A percentile compares a stretch with the other conserved stretches of the same genome.
These are phyloP conservation scores for Chironomus striatipennis DNA, from an alignment of 1,140 invertebrate species.

Conservation along the genomic window DNA sequence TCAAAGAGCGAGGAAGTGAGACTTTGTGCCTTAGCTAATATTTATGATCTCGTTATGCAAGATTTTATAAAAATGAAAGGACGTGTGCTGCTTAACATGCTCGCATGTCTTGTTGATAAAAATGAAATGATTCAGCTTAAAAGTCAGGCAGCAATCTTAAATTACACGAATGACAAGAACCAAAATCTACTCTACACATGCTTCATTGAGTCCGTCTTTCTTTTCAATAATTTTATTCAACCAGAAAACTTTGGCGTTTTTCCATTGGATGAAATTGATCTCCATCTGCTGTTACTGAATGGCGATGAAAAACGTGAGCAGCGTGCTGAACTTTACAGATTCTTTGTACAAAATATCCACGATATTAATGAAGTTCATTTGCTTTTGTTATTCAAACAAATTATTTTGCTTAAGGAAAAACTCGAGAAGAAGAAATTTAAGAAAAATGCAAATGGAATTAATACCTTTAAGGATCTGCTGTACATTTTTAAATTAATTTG, in stretches of 20 bases:
- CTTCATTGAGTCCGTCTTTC: background rate
- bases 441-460: background rate
- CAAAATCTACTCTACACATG: background rate
- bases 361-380: constrained; percentile 16
- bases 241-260: background rate
- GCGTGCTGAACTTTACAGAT: background rate
- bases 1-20: constrained; percentile 1
- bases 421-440: background rate
- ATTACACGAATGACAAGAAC: constrained; percentile 12
- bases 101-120: constrained; percentile 13
- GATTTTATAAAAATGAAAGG: constrained; percentile 21
- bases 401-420: background rate
- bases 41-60: constrained; percentile 19
- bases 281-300: background rate
- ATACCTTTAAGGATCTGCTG: background rate
- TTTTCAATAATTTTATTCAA: constrained; percentile 17
- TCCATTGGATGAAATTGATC: constrained; percentile 19
- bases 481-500: constrained; percentile 19
- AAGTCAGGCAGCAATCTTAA: constrained; percentile 11
- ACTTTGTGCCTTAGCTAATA: constrained; percentile 14
- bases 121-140: background rate
- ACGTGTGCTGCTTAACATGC: background rate
- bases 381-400: background rate
- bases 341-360: background rate
- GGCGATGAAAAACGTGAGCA: background rate